phyloP scores from a whole-genome alignment of 1,140 invertebrate species.

The Drosophila kohkoa region DNA sequence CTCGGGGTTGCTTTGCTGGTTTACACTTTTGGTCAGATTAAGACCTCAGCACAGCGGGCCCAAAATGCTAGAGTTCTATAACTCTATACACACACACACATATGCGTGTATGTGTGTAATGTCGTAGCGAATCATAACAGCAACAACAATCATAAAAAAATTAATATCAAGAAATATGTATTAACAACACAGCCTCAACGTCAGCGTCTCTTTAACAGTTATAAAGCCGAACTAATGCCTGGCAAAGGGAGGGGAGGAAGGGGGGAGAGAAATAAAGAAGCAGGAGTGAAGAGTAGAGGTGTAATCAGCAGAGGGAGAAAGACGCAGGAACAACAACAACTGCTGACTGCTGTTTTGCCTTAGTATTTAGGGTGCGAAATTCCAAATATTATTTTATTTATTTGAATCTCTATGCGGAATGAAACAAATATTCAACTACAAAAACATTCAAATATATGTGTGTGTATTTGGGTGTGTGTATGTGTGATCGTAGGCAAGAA shows the following conservation, averaged over 20 bases:
- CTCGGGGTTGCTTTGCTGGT: slow-evolving; percentile 70
- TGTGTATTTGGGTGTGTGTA: too few relatives aligned
- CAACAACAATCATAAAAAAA: slow-evolving; percentile 79
- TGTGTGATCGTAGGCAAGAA: slow-evolving; percentile 31
- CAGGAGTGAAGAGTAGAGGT: background rate
- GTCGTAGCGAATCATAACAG: slow-evolving; percentile 83
- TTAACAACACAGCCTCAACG: slow-evolving; percentile 71
- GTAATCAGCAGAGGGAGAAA: background rate
- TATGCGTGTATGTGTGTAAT: slow-evolving; percentile 26
- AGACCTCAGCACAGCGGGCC: slow-evolving; percentile 72
- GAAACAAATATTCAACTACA: slow-evolving; percentile 50
- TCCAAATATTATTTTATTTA: slow-evolving; percentile 84
- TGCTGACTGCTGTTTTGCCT: slow-evolving; percentile 13
- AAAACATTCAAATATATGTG: background rate
- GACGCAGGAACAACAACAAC: background rate
- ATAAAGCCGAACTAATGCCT: slow-evolving; percentile 75
- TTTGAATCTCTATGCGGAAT: slow-evolving; percentile 75
- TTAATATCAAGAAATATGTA: slow-evolving; percentile 53
- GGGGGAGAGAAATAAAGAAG: background rate
- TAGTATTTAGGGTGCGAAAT: slow-evolving; percentile 78
- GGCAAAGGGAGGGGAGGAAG: background rate
- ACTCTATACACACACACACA: background rate
- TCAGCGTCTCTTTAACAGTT: slow-evolving; percentile 70
- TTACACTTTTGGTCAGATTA: slow-evolving; percentile 80
- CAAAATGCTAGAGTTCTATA: slow-evolving; percentile 6